Conservation (phyloP, 2,113 vertebrate species). For the Nothoprocta pentlandii region DNA sequence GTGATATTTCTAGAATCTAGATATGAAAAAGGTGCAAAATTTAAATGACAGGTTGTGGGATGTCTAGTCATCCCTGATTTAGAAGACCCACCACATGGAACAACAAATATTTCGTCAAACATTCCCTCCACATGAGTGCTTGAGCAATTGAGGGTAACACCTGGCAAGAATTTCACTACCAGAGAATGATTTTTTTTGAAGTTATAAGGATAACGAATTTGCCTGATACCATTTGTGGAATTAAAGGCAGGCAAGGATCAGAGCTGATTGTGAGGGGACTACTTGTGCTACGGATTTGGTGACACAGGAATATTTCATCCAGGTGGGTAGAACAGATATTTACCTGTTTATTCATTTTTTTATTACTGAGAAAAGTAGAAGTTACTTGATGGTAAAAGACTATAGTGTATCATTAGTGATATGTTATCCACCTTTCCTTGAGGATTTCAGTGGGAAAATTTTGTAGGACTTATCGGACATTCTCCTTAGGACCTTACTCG, state of each 20-base stretch:
- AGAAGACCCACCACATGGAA: background rate
- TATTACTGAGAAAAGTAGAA: background rate
- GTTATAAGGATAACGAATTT: background rate
- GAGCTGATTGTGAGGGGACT: no score
- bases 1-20: background rate
- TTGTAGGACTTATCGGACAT: background rate
- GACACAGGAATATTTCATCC: background rate
- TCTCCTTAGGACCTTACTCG: background rate
- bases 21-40: background rate
- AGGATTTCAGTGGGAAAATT: background rate
- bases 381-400: background rate
- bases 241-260: background rate
- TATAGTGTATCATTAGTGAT: background rate
- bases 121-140: background rate
- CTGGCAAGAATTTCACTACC: background rate
- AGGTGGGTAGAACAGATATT: background rate
- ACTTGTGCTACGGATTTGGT: background rate
- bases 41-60: background rate
- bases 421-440: background rate
- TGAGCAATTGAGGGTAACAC: background rate
- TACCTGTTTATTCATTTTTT: no score
- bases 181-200: background rate
- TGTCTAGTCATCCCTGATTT: background rate
- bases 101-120: background rate
- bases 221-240: background rate